Base-by-base conservation (phyloP, 2,113 vertebrate genomes). In the Laterallus jamaicensis region DNA sequence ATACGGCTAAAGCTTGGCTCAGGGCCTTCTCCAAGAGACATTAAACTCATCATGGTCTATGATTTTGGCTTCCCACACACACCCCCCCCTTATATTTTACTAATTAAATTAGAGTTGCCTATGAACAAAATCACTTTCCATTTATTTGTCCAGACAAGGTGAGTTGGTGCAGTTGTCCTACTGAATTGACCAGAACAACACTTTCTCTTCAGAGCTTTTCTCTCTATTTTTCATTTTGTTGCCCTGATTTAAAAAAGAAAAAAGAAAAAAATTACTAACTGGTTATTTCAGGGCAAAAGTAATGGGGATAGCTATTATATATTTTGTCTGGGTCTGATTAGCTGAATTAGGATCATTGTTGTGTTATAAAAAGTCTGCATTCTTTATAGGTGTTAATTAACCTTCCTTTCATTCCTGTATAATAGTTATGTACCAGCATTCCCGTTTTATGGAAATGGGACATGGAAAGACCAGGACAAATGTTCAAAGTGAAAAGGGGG, bases 241-340 rank as follows among this genome's bases (percentile, higher is more conserved):
- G 35, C 37, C 21, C 40, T 69, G 54, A 13, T 49, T 49, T 21
- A 49, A 49, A 49, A 91, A 87, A 52, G 77, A 32, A 58, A 28
- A 77, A 20, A 56, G 11, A 20, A 13, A 60, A 25, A 13, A 59
- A 20, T 66, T 66, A 47, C 35, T 39, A 59, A 87, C 85, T 50
- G 7, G 39, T 89, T 79, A 92, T 75, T 90, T 32, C 26, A 80
- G 88, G 82, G 68, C 47, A 94, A 92, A 89, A 92, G 39, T 92
- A 86, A 63, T 3, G 5, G 54, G 13, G 6, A 54, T 83, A 29
- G 28, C 17, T 83, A 31, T 64, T 86, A 15, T 42, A 19, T 86
- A 58, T 92, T 90, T 94, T 92, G n/a, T 56, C 88, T 88, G 92
- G 35, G 42, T 78, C 56, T 73, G 35, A 64, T 89, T 93, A 95